phyloP scores from a whole-genome alignment of 2,797 vertebrate species.

The Erethizon dorsatum region DNA sequence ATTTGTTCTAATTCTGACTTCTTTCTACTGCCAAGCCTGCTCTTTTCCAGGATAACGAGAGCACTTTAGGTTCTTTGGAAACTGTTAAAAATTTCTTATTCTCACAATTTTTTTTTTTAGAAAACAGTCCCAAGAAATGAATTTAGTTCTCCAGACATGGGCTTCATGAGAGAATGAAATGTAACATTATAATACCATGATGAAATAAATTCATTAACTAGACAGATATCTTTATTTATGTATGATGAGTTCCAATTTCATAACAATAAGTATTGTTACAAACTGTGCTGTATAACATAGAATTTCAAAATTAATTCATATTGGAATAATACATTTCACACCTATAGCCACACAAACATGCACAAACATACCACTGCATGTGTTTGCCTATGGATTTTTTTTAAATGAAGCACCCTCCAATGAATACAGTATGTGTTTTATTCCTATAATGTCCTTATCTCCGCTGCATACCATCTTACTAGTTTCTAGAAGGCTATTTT shows the following conservation, averaged over 20 bases:
- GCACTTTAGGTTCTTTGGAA: background rate
- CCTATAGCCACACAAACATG: background rate
- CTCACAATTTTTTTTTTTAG: background rate
- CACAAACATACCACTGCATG: background rate
- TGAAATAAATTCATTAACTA: background rate
- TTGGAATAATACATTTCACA: background rate
- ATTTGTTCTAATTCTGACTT: background rate
- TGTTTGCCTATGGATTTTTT: background rate
- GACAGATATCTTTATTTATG: background rate
- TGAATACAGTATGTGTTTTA: background rate
- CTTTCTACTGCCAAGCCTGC: background rate
- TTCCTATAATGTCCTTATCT: background rate
- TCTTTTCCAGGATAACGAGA: background rate
- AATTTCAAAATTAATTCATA: slow-evolving; percentile 15
- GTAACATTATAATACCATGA: background rate
- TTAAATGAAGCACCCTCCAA: background rate
- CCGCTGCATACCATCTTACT: background rate
- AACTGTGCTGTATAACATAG: background rate
- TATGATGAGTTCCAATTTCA: background rate
- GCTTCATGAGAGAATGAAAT: background rate
- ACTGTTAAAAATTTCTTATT: background rate
- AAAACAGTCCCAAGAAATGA: background rate
- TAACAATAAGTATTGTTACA: background rate
- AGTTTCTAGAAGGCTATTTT: slow-evolving; percentile 1
- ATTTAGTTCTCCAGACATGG: background rate